Percentiles rank a stretch among this genome's conserved stretches.
Conservation (phyloP, 2,797 vertebrate genomes). For the Liasis olivaceus region DNA sequence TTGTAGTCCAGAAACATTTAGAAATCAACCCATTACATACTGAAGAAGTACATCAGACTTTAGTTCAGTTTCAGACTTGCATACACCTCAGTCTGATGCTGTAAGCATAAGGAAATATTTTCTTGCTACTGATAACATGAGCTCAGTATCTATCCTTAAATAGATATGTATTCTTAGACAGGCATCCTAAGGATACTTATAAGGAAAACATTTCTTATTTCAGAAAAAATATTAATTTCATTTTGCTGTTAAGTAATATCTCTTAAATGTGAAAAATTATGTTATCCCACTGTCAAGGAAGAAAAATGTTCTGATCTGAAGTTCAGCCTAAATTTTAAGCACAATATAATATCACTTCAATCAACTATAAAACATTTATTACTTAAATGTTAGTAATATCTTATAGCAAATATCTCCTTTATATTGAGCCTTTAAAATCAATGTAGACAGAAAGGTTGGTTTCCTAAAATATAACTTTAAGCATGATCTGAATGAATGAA, state of each 20-base stretch:
- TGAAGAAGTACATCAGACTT: not conserved
- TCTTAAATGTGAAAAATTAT: not conserved
- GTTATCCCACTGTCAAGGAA: not conserved
- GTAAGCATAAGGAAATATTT: not conserved
- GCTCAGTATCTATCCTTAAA: not conserved
- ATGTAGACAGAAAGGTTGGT: conserved; percentile 15
- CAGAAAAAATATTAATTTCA: not conserved
- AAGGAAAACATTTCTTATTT: conserved; percentile 21
- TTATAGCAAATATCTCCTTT: not conserved
- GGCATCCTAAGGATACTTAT: not conserved
- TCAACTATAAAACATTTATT: not conserved
- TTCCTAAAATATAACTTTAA: not conserved
- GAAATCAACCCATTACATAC: not conserved
- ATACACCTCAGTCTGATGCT: not conserved
- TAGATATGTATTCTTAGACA: not conserved
- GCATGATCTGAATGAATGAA: not conserved
- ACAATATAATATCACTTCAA: not conserved
- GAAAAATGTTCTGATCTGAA: not conserved
- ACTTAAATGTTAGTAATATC: no score
- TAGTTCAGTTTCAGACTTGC: conserved; percentile 22
- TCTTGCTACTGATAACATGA: not conserved
- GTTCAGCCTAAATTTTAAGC: not conserved
- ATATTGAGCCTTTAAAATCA: not conserved
- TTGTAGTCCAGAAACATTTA: not conserved
- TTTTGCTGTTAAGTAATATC: not conserved